Conservation (phyloP, 2,113 vertebrate species). For the Acrocephalus arundinaceus region DNA sequence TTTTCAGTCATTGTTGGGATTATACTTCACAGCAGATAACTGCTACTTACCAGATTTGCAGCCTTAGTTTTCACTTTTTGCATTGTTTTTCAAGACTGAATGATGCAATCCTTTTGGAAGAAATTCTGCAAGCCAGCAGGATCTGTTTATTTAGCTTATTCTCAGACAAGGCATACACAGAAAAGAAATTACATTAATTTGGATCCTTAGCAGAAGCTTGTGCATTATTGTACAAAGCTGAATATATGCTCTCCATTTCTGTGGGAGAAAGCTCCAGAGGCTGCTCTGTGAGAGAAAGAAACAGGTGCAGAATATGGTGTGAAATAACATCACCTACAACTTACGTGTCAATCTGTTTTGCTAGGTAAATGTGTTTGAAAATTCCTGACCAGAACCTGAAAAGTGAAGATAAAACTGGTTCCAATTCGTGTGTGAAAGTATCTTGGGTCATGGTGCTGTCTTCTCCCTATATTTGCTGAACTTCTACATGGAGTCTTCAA, state of each 20-base stretch:
- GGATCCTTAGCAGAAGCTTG: background rate
- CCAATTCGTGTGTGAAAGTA: accelerated
- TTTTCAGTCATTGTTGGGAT: background rate
- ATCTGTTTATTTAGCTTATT: background rate
- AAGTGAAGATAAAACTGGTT: background rate
- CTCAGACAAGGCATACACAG: background rate
- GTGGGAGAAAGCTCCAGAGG: background rate
- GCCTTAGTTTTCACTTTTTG: background rate
- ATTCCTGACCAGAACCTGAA: background rate
- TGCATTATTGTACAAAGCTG: background rate
- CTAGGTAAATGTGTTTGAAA: background rate
- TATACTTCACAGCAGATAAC: background rate
- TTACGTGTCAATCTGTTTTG: background rate
- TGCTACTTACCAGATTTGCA: background rate
- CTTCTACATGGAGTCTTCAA: background rate
- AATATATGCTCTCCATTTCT: background rate
- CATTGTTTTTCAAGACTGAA: background rate
- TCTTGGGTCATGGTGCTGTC: background rate
- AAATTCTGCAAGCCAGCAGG: background rate
- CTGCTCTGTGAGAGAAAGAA: background rate
- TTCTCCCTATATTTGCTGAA: background rate
- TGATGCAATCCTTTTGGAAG: background rate
- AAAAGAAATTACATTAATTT: background rate
- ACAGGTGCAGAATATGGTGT: background rate
- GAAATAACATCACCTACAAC: background rate